Base-by-base conservation (phyloP, 1,140 invertebrate species). In the Panulirus ornatus region DNA sequence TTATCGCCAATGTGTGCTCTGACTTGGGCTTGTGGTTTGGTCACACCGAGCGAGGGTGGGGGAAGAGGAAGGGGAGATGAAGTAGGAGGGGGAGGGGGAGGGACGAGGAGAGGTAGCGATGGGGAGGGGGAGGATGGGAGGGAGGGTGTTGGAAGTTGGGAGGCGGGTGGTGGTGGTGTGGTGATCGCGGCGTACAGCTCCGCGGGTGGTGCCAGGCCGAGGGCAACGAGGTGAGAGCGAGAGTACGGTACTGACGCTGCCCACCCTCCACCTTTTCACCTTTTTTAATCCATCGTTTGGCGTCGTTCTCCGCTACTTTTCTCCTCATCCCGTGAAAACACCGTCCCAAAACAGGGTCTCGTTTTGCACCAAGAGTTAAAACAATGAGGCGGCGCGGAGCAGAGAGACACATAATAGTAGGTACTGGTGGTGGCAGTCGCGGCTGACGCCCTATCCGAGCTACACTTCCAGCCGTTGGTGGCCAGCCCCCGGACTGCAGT, bases 181-280 rank as follows among this genome's bases (percentile, higher is more conserved):
- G 38, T 40, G 76, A 73, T 73, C 70, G 70, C 30, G 30, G 51
- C 76, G 76, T 47, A 8, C 6, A 51, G 76, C 76, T 51, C 76
- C 22, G 58, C 58, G 58, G 42, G 54, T 66, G 63, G 63, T 40
- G 82, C 19, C 54, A 63, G 36, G 54, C 22, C 16, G 66, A 36
- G 42, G 78, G 78, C 22, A 58, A 51, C 8, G 81, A 42, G 58
- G 42, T 44, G 82, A 71, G 82, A 47, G 82, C 19, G 82, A 40
- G 38, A 44, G 81, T 83, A 83, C 76, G 42, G 76, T 79, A 79
- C 81, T 58, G 27, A 11, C 11, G 9, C 81, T 19, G 11, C 11
- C 81, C 34, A 66, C 34, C 16, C 81, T 3, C 47, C 8, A 3
- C 54, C 81, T 83, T 66, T 34, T n/a, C 3, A 38, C 54, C 22